Conservation (phyloP, 1,140 invertebrate species). For the Drosophila lacteicornis region DNA sequence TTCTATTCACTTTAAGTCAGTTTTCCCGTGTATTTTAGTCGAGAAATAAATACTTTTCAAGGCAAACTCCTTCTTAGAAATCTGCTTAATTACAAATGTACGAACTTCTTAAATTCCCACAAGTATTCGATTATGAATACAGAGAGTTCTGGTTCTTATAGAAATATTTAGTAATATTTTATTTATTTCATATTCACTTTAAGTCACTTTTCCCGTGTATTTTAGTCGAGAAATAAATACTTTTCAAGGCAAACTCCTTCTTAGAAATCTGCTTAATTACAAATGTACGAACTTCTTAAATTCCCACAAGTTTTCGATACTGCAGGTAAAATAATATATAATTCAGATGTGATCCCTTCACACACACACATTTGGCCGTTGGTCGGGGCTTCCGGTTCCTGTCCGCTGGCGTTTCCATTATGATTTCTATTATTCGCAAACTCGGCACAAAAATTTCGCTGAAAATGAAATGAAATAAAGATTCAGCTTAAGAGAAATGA, state of each 20-base stretch:
- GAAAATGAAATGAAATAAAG: constrained; percentile 61
- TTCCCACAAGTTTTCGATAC: not conserved
- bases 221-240: no score
- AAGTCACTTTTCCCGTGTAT: no score
- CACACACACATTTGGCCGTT: not conserved
- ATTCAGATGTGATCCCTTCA: constrained; percentile 13
- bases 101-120: no score
- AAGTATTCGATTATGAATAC: not conserved
- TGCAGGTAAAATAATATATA: constrained; percentile 19
- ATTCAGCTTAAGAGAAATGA: constrained; percentile 50
- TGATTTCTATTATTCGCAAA: constrained; percentile 54
- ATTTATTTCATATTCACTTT: no score
- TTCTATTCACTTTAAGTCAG: no score
- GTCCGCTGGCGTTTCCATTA: constrained; percentile 32
- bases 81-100: not conserved
- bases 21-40: no score
- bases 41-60: no score
- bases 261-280: not conserved
- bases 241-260: no score
- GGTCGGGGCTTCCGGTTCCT: constrained; percentile 19
- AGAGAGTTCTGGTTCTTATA: not conserved
- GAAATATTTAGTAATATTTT: no score
- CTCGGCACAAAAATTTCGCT: constrained; percentile 50
- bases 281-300: not conserved
- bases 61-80: not conserved